phyloP scores from a whole-genome alignment of 2,113 vertebrate species.

The Petrocephalus zakoni region DNA sequence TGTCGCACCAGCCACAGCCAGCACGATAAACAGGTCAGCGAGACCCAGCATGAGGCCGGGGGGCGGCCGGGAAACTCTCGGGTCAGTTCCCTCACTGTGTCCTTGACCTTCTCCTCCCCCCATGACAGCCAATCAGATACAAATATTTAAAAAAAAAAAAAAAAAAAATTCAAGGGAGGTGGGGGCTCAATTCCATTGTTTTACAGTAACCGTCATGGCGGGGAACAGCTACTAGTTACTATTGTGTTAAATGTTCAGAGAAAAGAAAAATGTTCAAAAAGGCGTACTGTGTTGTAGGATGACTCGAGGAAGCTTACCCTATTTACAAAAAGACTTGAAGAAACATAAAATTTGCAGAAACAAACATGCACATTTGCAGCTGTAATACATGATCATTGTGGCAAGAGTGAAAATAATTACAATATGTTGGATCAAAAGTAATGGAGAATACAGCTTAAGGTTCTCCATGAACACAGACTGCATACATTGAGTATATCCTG shows the following conservation, averaged over 20 bases:
- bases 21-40: background rate
- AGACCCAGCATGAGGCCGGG: background rate
- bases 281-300: background rate
- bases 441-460: background rate
- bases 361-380: background rate
- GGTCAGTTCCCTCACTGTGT: background rate
- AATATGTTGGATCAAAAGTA: background rate
- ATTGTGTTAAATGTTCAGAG: background rate
- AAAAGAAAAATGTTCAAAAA: background rate
- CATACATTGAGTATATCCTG: background rate
- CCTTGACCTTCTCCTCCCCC: background rate
- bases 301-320: conserved; percentile 14
- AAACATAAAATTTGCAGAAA: background rate
- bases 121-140: background rate
- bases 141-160: background rate
- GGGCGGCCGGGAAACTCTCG: background rate
- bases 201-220: background rate
- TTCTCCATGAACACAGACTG: background rate
- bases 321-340: background rate
- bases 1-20: too few species aligned
- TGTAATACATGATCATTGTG: background rate
- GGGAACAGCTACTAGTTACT: background rate
- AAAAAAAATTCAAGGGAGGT: background rate
- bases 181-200: background rate
- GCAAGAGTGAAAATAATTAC: background rate